Conservation (phyloP, 2,797 vertebrate genomes). For the Enteromius paludinosus region DNA sequence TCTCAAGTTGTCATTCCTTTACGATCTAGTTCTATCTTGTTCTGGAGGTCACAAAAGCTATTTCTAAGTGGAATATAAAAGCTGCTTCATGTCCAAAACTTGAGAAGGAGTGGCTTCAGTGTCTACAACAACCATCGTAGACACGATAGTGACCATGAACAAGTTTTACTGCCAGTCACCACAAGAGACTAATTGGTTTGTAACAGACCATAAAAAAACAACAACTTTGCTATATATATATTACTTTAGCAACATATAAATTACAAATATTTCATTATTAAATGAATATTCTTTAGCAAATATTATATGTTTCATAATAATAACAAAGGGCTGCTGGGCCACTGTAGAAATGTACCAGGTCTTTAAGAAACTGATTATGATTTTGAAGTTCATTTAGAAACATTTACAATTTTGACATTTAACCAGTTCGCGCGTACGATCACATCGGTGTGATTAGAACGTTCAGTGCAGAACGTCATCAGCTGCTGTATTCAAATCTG, state of each 20-base stretch:
- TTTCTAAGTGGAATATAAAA: conserved; percentile 21
- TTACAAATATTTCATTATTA: neutral
- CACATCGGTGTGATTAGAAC: no score
- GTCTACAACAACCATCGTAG: neutral
- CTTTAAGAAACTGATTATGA: neutral
- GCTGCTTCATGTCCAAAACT: conserved; percentile 9
- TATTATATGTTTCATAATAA: no score
- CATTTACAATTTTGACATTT: neutral
- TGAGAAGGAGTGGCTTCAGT: neutral
- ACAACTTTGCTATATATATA: neutral
- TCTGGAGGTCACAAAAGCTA: conserved; percentile 20
- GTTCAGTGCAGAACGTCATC: no score
- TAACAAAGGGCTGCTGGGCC: neutral
- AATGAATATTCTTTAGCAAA: neutral
- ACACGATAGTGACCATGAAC: neutral
- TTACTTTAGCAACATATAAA: neutral
- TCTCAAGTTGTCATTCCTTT: conserved; percentile 1
- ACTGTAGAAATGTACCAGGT: neutral
- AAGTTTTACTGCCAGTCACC: conserved; percentile 8
- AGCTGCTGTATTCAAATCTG: no score
- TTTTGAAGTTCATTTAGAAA: neutral
- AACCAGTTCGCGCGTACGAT: no score
- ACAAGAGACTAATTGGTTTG: neutral
- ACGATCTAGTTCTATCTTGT: neutral
- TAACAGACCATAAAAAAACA: neutral